Conservation (phyloP, 2,113 vertebrate genomes). For the Blennius ocellaris region DNA sequence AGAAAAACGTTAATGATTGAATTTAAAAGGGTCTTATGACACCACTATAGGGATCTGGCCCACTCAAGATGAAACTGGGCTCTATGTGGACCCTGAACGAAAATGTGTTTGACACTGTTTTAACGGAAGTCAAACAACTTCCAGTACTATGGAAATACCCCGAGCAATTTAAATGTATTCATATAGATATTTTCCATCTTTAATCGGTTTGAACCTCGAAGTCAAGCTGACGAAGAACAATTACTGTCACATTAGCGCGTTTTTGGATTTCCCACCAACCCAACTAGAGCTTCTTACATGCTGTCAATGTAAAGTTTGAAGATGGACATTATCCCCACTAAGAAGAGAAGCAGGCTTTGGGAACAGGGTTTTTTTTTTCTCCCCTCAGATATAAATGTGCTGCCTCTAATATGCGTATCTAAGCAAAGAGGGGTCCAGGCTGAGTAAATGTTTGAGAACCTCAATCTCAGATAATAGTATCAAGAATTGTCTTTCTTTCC, state of each 20-base stretch:
- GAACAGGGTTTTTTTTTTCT: not conserved
- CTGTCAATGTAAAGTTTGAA: not conserved
- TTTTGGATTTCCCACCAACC: not conserved
- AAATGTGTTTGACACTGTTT: too few relatives aligned
- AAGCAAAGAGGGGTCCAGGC: not conserved
- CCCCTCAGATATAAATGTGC: not conserved
- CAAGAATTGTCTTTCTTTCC: slow-evolving; percentile 36
- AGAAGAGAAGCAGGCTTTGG: not conserved
- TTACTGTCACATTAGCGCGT: too few relatives aligned
- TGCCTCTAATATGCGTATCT: not conserved
- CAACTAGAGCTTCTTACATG: not conserved
- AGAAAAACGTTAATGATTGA: too few relatives aligned
- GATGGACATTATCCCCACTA: not conserved
- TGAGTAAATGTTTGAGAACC: slow-evolving; percentile 43
- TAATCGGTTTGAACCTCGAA: not conserved
- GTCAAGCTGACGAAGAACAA: not conserved
- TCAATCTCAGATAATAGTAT: slow-evolving; percentile 37
- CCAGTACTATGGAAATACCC: too few relatives aligned
- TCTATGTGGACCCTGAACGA: too few relatives aligned
- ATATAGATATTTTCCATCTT: not conserved
- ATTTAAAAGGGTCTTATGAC: too few relatives aligned
- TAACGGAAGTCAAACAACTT: too few relatives aligned
- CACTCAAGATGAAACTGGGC: too few relatives aligned
- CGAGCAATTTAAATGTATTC: too few relatives aligned
- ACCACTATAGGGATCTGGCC: too few relatives aligned